Evolutionary conservation across 2,888 invertebrate genomes (phyloP).

Genomic region (Caenorhabditis sp.): DNA sequence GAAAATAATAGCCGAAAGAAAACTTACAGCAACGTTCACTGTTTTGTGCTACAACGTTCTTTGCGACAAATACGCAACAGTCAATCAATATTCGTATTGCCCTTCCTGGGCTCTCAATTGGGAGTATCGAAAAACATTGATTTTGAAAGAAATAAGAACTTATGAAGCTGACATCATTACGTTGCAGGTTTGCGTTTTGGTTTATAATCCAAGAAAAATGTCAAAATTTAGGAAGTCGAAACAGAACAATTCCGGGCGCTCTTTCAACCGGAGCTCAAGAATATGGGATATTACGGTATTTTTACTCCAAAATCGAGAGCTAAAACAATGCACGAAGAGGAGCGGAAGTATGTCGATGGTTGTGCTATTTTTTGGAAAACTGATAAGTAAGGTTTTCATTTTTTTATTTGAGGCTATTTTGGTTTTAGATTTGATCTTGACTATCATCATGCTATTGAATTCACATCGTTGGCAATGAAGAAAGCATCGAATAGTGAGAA

Average conservation of each 20-base stretch:
- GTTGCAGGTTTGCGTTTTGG: slow-evolving; percentile 75
- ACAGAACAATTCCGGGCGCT: slow-evolving; percentile 97
- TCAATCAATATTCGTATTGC: slow-evolving; percentile 97
- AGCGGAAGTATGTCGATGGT: slow-evolving; percentile 96
- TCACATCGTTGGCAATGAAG: slow-evolving; percentile 95
- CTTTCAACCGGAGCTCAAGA: slow-evolving; percentile 92
- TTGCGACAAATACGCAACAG: slow-evolving; percentile 97
- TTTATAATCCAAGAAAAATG: background rate
- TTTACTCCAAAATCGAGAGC: slow-evolving; percentile 90
- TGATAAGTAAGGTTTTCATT: slow-evolving; percentile 71
- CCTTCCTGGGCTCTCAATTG: slow-evolving; percentile 98
- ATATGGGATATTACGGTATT: slow-evolving; percentile 84
- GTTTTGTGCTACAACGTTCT: slow-evolving; percentile 99
- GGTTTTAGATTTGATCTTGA: slow-evolving; percentile 92
- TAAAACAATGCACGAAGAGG: slow-evolving; percentile 95
- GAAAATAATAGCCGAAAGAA: too few species aligned
- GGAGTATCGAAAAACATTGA: slow-evolving; percentile 97
- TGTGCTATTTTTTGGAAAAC: slow-evolving; percentile 93
- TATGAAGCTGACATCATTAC: slow-evolving; percentile 97
- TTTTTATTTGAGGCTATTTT: slow-evolving; percentile 2
- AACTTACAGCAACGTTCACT: slow-evolving; percentile 79
- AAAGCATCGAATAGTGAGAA: slow-evolving; percentile 97
- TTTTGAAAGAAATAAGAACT: slow-evolving; percentile 89
- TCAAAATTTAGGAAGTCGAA: slow-evolving; percentile 86
- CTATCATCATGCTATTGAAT: slow-evolving; percentile 92